Evolutionary conservation across 2,888 invertebrate genomes (phyloP).

Genomic region (Watsonalla cultraria): DNA sequence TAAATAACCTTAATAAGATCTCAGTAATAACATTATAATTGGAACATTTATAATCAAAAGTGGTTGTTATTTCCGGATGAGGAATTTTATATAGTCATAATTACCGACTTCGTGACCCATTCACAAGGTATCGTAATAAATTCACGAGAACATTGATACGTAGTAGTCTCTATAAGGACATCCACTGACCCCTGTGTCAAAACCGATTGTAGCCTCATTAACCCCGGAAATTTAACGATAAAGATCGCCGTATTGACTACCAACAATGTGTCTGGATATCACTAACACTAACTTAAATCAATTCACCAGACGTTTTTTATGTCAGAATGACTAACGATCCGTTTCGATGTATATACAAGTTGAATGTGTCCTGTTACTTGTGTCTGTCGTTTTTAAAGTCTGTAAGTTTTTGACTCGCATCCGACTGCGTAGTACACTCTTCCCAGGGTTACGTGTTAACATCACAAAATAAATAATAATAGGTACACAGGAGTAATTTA

Average conservation of each 20-base stretch:
- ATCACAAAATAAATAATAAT: too few species aligned
- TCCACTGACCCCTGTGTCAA: conserved; percentile 27
- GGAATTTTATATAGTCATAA: background rate
- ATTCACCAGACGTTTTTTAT: conserved; percentile 11
- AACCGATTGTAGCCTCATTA: conserved; percentile 18
- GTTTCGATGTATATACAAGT: conserved; percentile 29
- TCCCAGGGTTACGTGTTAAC: too few species aligned
- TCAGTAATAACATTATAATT: conserved; percentile 9
- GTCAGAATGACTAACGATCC: conserved; percentile 18
- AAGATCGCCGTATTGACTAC: conserved; percentile 27
- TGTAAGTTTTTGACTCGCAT: background rate
- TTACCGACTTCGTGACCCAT: background rate
- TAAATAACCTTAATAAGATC: conserved; percentile 4
- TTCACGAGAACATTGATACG: conserved; percentile 3
- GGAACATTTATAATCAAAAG: conserved; percentile 10
- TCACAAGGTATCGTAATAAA: background rate
- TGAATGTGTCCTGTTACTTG: conserved; percentile 16
- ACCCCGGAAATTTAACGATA: conserved; percentile 34
- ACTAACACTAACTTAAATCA: background rate
- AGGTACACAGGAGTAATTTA: too few species aligned
- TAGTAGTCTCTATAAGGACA: conserved; percentile 25
- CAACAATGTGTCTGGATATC: conserved; percentile 14
- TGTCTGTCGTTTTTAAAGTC: conserved; percentile 7
- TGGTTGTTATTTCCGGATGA: conserved; percentile 1
- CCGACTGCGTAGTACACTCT: background rate